Conservation (phyloP, 2,888 invertebrate genomes). For the Mythimna vitellina region DNA sequence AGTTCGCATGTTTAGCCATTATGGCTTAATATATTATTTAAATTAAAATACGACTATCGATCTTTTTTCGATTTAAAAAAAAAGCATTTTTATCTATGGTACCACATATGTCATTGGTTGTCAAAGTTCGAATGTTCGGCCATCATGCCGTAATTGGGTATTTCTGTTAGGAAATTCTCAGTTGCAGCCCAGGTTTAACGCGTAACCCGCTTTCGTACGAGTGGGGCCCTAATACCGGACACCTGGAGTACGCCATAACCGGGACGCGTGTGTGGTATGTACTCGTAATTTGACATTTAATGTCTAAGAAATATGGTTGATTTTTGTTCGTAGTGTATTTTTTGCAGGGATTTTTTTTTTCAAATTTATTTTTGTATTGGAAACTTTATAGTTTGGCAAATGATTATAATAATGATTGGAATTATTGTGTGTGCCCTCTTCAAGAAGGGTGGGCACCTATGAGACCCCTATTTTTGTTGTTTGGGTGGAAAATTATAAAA, state of each 20-base stretch:
- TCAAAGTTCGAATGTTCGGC: slow-evolving; percentile 31
- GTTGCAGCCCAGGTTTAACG: slow-evolving; percentile 46
- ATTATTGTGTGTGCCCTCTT: no score
- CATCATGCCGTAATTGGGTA: slow-evolving; percentile 48
- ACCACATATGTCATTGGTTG: slow-evolving; percentile 22
- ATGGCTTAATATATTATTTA: no score
- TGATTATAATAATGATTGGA: no score
- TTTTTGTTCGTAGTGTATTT: slow-evolving; percentile 29
- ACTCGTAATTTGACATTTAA: slow-evolving; percentile 34
- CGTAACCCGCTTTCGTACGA: slow-evolving; percentile 42
- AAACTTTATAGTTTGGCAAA: neutral
- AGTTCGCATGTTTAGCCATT: neutral
- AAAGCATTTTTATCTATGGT: slow-evolving; percentile 30
- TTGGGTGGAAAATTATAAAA: no score
- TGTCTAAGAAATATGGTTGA: slow-evolving; percentile 33
- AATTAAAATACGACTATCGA: neutral
- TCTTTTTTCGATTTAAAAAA: neutral
- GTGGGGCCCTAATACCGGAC: slow-evolving; percentile 40
- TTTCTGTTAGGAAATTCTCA: slow-evolving; percentile 54
- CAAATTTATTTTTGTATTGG: neutral
- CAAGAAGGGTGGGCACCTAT: no score
- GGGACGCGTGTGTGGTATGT: slow-evolving; percentile 48
- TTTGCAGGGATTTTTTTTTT: slow-evolving; percentile 28
- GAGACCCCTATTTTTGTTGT: no score
- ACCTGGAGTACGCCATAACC: slow-evolving; percentile 24